Evolutionary conservation across 2,113 vertebrate genomes (phyloP), one percentile per base, ranked within the genome.

Genomic region (Zosterops borbonicus): DNA sequence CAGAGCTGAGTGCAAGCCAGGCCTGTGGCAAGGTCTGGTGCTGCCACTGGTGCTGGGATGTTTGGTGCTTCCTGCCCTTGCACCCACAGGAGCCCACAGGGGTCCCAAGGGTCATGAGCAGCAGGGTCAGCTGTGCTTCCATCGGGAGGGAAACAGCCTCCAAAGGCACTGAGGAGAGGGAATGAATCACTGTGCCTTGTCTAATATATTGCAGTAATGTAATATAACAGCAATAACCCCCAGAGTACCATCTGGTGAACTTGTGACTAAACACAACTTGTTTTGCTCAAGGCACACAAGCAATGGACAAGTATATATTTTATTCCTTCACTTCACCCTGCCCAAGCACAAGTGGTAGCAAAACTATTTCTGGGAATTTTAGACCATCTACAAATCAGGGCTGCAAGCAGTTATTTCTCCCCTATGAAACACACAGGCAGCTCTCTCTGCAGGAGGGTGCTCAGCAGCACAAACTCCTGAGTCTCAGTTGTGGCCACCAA

Each of bases 201-300:
- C 94, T 96, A 92, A 86, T 90, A 86, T 46, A 87, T 95, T 68
- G 88, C 92, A 87, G 80, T 97, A 96, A 96, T 96, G 83, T 73
- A 96, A 96, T 95, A 88, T 37, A 94, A 74, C 95, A 92, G 95
- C 86, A 87, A 78, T 94, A 97, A 96, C 92, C 95, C 90, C 93
- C 80, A 75, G 93, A 96, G 92, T 89, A 96, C 88, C 95, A 96
- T 94, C 93, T 96, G 94, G 96, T 96, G 92, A 97, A 94, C 95
- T 50, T 94, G 96, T 79, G 93, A 90, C 93, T 96, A 96, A 94
- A 93, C 83, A 56, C 88, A 93, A 93, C 96, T 90, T 92, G 77
- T 89, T 97, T 93, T 90, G 76, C 95, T 93, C 90, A 95, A 70
- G 59, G 92, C 89, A 70, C 90, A 92, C 65, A 64, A 58, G 76